Evolutionary conservation across 2,888 invertebrate species (phyloP), one percentile per base, ranked within the genome.

Genomic region (Sinotaia quadrata): DNA sequence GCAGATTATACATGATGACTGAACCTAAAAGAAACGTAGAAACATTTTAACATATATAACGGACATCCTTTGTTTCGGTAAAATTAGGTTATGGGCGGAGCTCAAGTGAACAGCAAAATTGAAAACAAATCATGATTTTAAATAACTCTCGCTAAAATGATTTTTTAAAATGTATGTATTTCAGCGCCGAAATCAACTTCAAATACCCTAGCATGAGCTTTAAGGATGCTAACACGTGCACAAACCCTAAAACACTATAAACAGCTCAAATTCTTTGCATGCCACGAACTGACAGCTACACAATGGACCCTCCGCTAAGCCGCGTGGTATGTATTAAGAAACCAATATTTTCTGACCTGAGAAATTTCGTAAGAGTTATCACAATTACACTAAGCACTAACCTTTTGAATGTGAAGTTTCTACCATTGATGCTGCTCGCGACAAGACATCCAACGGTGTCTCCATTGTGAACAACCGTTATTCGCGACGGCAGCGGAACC

Each of bases 391-490:
- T n/a, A n/a, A 34, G 15, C 65, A 73, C 74, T 77, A 66, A 80
- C 78, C 74, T 56, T 70, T 72, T 10, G 67, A 54, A 31, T 75
- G 68, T 24, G 73, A 76, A 24, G 79, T 84, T 65, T 84, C 84
- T 51, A 84, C 80, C 76, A 85, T 81, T 37, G 83, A 85, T 34
- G 84, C 85, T 60, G 85, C 85, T 65, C 84, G 75, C 21, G 85
- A 85, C 54, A 85, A 74, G 15, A 85, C 84, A 73, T 85, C 84
- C 51, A 85, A 77, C 15, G 85, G 82, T 27, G 82, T 81, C 73
- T 84, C 84, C 82, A 81, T 81, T 51, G 60, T 70, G 33, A 58
- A 29, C 41, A 44, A n/a, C 41, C 34, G 56, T 54, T 33, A 15
- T 49, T 47, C 18, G 56, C 44, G 33, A 33, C 56, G 56, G 65